Base-by-base conservation (phyloP, 2,888 invertebrate genomes). In the Branchinecta sandiegonensis region DNA sequence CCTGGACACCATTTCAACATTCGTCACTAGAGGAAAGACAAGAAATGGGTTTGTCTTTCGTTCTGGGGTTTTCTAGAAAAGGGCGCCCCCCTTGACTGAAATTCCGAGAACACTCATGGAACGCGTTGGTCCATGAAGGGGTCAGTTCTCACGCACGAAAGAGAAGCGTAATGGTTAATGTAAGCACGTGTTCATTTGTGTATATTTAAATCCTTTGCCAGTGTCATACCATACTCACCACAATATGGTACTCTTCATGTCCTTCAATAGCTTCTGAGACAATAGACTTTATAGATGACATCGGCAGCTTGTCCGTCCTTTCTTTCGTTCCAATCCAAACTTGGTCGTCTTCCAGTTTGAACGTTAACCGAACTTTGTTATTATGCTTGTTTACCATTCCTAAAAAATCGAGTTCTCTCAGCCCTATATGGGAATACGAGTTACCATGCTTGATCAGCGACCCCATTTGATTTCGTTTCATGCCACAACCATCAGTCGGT, bases 331-430 rank as follows among this genome's bases (percentile, higher is more conserved):
- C 50, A 48, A 70, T 67, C 80, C 80, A 81, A 9, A 81, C 68
- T 73, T 82, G 80, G 74, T 94, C 93, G 73, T 85, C 83, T 77
- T 93, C 93, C 74, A 93, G 82, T 81, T 94, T 94, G 78, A 94
- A 94, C 66, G 93, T 93, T 70, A 94, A 83, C 73, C 93, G 81
- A 68, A 94, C 90, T 83, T 92, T 93, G 7, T 90, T 89, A 14
- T 92, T 91, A 71, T 86, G 84, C 77, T 91, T 90, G 78, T 92
- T 93, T 76, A 93, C 80, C 93, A 94, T 93, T 66, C 93, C 93
- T 72, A 88, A 85, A 47, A 94, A 77, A 48, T 93, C 92, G 69
- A 85, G 82, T 37, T 37, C 37, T 3, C 37, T 37, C 37, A 37
- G 6, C 37, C 37, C 2, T 37, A 37, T 37, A 37, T 37, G 37